Evolutionary conservation across 1,140 invertebrate species (phyloP), one percentile per base, ranked within the genome.

Genomic region (Brachionus calyciflorus): DNA sequence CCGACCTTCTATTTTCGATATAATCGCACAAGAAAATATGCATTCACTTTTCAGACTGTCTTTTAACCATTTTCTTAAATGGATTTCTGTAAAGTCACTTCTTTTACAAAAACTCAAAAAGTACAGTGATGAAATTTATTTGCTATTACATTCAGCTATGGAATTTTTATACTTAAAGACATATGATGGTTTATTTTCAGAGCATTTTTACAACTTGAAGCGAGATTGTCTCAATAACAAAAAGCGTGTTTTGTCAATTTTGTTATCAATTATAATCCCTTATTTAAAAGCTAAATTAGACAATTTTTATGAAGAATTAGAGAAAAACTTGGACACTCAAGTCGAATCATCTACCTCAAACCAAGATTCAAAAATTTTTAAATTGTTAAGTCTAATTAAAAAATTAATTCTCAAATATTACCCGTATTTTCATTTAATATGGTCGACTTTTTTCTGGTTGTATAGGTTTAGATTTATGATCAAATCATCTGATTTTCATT

Each of bases 261-360:
- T 73, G 17, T 51, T 37, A 24, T 73, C 69, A 5, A 73, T 73
- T 6, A 21, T 73, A 30, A 12, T 33, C 5, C 69, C 69, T 51
- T 73, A 73, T 19, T 73, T 73, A 7, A 73, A 73, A 73, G 51
- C 46, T 21, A 73, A 73, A 51, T 9, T 49, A 10, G 69, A 73
- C 40, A 21, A 24, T n/a, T 19, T 51, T 3, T 73, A 40, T 51
- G 69, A 73, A 73, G 48, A 73, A 0, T 21, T 73, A 14, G 69
- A 73, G 26, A 49, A 55, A 33, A 49, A 51, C 33, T 10, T 40
- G 14, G 69, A 73, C 21, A 21, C 19, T n/a, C 60, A 7, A 19
- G 6, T 7, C 9, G 28, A 60, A 21, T 17, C 55, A 5, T 6
- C 3, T 10, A 12, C 7, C 9, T 37, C 55, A 60, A 14, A 33